Evolutionary conservation across 2,113 vertebrate species (phyloP).

Genomic region (Leptobrachium leishanense): DNA sequence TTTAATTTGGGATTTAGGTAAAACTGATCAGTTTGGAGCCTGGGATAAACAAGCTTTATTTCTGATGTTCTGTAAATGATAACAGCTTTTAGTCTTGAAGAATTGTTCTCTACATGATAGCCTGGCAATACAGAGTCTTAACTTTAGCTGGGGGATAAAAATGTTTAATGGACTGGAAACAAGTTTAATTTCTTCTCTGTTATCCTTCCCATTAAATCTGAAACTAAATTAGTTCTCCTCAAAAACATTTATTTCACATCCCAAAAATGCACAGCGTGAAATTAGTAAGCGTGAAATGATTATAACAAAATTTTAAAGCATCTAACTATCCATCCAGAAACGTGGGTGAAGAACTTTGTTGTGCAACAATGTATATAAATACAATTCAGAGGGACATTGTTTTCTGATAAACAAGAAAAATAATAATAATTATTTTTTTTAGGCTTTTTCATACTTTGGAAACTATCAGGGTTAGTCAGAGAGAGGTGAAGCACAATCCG

Average conservation of each 20-base stretch:
- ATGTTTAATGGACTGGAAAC: conserved; percentile 17
- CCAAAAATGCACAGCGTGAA: not conserved
- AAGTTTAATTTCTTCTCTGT: not conserved
- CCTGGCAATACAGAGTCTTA: not conserved
- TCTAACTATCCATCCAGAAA: too few species aligned
- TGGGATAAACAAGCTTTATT: not conserved
- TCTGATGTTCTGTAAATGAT: not conserved
- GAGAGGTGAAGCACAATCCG: too few species aligned
- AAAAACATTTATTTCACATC: not conserved
- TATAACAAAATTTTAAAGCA: too few species aligned
- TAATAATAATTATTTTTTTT: too few species aligned
- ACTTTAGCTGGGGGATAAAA: conserved; percentile 11
- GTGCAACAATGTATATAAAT: too few species aligned
- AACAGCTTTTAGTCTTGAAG: not conserved
- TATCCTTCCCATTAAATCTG: not conserved
- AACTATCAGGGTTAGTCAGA: too few species aligned
- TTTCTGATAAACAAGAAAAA: too few species aligned
- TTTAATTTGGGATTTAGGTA: too few species aligned
- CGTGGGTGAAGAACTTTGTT: too few species aligned
- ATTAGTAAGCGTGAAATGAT: too few species aligned
- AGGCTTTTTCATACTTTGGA: too few species aligned
- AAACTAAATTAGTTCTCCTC: not conserved
- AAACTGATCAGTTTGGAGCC: not conserved
- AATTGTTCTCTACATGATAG: not conserved
- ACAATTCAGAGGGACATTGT: too few species aligned